These are phyloP conservation scores for Zaprionus bogoriensis DNA, from an alignment of 2,888 invertebrate species.

Conservation along the genomic window DNA sequence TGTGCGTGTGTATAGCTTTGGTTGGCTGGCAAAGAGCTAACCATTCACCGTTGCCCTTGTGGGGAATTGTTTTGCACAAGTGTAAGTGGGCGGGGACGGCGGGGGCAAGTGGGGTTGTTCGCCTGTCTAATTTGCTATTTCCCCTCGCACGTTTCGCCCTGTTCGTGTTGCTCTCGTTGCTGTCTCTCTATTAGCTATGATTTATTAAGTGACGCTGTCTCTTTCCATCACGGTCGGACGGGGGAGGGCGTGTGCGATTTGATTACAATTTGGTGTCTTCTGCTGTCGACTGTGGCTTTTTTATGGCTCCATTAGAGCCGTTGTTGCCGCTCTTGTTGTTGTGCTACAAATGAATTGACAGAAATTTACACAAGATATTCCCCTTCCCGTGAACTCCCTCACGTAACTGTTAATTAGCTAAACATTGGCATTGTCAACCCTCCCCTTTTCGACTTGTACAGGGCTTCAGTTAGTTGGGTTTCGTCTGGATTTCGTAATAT, in stretches of 20 bases:
- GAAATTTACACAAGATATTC: constrained; percentile 6
- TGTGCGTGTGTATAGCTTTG: constrained; percentile 31
- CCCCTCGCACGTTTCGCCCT: neutral
- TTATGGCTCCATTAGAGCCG: constrained; percentile 69
- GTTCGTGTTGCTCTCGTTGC: neutral
- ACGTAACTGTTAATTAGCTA: constrained; percentile 70
- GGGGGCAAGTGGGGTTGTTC: neutral
- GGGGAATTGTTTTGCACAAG: constrained; percentile 14
- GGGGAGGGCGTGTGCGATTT: constrained; percentile 43
- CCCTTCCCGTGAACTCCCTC: constrained; percentile 3
- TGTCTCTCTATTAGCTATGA: constrained; percentile 56
- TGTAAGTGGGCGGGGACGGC: neutral
- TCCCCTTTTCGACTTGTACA: neutral
- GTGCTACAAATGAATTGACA: constrained; percentile 48
- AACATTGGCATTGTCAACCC: constrained; percentile 51
- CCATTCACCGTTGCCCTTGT: constrained; percentile 57
- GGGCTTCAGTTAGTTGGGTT: constrained; percentile 9
- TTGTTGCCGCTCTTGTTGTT: too few species aligned
- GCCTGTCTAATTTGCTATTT: constrained; percentile 55
- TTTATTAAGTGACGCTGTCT: constrained; percentile 69
- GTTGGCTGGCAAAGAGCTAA: constrained; percentile 67
- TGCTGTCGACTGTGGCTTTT: constrained; percentile 47
- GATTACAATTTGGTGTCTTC: constrained; percentile 63
- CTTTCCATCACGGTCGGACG: constrained; percentile 20
- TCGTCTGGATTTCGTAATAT: neutral